Base-by-base conservation (phyloP, 2,113 vertebrate species). In the Hypanus sabinus region DNA sequence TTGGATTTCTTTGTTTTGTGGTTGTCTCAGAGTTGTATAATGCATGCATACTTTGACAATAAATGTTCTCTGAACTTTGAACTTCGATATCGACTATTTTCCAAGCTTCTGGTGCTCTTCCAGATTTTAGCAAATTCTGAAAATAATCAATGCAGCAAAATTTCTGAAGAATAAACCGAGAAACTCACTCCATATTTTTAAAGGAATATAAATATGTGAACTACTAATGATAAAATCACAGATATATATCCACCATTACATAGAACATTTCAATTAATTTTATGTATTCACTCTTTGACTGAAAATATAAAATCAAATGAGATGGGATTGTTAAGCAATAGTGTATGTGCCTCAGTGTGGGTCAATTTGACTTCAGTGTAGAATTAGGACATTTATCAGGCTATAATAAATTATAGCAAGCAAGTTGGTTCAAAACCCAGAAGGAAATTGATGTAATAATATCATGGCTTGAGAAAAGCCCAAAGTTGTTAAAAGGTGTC, bases 311-410 rank as follows among this genome's bases (percentile, higher is more conserved):
- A 93, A 68, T 70, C 62, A 70, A 57, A 24, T 68, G 10, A 73
- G 70, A 94, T 90, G 68, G 68, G 55, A 90, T 65, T 94, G 94
- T 93, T 91, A 92, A 94, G 57, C 88, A 71, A 20, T 76, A 22
- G 90, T 90, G 55, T 85, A 88, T 55, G 88, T 18, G 55, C 60
- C 93, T 88, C 73, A 80, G 93, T 94, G 9, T 94, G 94, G 68
- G 96, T 96, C 96, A 95, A 96, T 97, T 95, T 95, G 94, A 94
- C 95, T 95, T 95, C 46, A 95, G 96, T 97, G 95, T 96, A 95
- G 96, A 96, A 97, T 96, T 96, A 96, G 68, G 85, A 94, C 85
- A 95, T 96, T 94, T 95, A 94, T 95, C 95, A 94, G 94, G 68
- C 94, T 94, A 70, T 76, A 94, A 94, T 75, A 94, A 95, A 95